Evolutionary conservation across 2,113 vertebrate genomes (phyloP).

Genomic region (Ia io): DNA sequence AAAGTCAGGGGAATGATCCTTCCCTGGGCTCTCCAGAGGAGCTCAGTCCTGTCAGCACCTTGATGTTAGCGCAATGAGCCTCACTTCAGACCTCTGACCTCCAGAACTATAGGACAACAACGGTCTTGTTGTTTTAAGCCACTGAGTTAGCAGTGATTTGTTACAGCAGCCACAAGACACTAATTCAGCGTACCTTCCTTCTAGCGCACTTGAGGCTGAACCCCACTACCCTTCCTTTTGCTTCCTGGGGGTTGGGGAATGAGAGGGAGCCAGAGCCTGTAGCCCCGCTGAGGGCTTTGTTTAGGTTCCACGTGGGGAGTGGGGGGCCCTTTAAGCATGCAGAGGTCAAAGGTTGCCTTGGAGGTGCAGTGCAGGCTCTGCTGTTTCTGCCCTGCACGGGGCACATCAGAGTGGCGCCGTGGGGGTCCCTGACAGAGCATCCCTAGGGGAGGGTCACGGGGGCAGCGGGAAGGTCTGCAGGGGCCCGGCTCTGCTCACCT

Average conservation of each 20-base stretch:
- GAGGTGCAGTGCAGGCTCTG: rapidly evolving
- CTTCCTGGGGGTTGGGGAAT: background rate
- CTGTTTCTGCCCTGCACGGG: background rate
- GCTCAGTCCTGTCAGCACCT: background rate
- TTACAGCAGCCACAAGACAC: background rate
- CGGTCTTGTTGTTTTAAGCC: background rate
- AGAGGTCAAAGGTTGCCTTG: rapidly evolving
- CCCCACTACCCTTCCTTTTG: rapidly evolving
- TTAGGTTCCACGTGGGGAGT: rapidly evolving
- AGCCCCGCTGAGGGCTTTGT: background rate
- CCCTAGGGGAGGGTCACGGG: background rate
- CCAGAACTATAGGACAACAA: background rate
- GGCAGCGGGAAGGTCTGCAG: rapidly evolving
- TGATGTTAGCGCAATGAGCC: background rate
- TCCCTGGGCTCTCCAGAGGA: background rate
- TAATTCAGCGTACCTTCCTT: background rate
- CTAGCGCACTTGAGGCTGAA: background rate
- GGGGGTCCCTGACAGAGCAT: rapidly evolving
- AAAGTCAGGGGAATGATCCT: background rate
- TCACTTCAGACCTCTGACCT: background rate
- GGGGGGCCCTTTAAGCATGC: no score
- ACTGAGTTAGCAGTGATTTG: background rate
- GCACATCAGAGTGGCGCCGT: rapidly evolving
- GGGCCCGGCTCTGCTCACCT: background rate
- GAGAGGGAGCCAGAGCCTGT: background rate